Evolutionary conservation across 2,888 invertebrate genomes (phyloP).

Genomic region (Apocheima hispidaria): DNA sequence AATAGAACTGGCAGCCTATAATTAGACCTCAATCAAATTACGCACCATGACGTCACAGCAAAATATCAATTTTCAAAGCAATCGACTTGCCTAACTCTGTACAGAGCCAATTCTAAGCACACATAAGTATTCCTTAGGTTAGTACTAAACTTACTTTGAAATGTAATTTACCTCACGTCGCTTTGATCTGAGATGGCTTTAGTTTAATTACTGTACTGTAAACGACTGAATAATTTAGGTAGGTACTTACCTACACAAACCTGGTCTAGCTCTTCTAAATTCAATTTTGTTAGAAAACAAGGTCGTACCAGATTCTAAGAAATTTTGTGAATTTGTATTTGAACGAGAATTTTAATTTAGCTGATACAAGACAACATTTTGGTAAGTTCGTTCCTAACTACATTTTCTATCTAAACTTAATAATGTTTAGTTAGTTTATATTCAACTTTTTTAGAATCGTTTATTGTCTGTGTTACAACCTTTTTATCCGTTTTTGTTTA

Average conservation of each 20-base stretch:
- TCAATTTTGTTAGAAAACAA: slow-evolving; percentile 6
- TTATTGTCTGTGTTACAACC: no score
- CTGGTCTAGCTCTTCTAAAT: slow-evolving; percentile 5
- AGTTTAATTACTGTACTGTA: slow-evolving; percentile 17
- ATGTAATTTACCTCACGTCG: slow-evolving; percentile 12
- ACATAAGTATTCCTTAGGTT: slow-evolving; percentile 16
- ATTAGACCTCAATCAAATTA: background rate
- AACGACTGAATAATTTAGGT: slow-evolving; percentile 17
- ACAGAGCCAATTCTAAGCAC: slow-evolving; percentile 14
- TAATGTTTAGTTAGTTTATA: no score
- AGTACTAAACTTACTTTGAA: slow-evolving; percentile 4
- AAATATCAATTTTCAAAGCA: slow-evolving; percentile 24
- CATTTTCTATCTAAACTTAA: no score
- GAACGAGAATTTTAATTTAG: background rate
- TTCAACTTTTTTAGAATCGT: no score
- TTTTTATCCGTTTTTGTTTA: no score
- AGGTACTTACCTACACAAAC: slow-evolving; percentile 1
- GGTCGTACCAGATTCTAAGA: background rate
- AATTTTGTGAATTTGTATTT: no score
- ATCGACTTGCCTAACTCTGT: slow-evolving; percentile 27
- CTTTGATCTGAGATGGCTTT: slow-evolving; percentile 8
- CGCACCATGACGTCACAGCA: background rate
- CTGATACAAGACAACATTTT: background rate
- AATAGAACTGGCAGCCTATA: background rate
- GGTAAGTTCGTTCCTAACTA: background rate